Conservation (phyloP, 2,888 invertebrate species). For the Cacoxenus indagator region DNA sequence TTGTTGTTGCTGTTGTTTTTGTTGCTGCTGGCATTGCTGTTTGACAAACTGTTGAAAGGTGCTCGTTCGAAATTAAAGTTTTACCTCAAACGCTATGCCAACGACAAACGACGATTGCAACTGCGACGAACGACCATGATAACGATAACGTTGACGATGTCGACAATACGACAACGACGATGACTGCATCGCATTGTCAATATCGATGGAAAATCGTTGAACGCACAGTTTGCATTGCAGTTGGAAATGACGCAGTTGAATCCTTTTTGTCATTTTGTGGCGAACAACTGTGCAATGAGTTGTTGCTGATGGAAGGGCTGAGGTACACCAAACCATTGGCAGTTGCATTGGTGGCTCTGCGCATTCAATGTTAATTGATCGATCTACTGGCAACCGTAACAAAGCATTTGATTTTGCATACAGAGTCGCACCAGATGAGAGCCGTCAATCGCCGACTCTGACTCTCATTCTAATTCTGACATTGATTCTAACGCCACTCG, state of each 20-base stretch:
- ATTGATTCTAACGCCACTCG: background rate
- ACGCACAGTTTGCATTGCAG: background rate
- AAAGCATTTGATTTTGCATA: slow-evolving; percentile 59
- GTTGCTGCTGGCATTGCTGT: slow-evolving; percentile 2
- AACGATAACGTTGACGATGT: background rate
- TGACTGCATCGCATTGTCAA: slow-evolving; percentile 11
- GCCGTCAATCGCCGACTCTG: background rate
- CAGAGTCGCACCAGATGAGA: background rate
- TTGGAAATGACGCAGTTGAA: too few species aligned
- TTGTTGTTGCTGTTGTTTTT: background rate
- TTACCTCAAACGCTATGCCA: slow-evolving; percentile 47
- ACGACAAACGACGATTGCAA: background rate
- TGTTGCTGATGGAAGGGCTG: background rate
- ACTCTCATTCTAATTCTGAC: too few species aligned
- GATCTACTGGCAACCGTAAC: slow-evolving; percentile 59
- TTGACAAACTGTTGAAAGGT: slow-evolving; percentile 60
- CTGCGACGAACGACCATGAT: background rate
- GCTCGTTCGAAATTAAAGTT: slow-evolving; percentile 58
- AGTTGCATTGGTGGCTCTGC: slow-evolving; percentile 20
- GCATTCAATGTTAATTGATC: slow-evolving; percentile 62
- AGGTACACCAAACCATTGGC: background rate
- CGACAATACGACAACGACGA: background rate
- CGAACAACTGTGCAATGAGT: background rate
- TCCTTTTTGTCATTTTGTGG: background rate
- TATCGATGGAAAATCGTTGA: background rate